Evolutionary conservation across 2,888 invertebrate species (phyloP).

Genomic region (Phortica magna): DNA sequence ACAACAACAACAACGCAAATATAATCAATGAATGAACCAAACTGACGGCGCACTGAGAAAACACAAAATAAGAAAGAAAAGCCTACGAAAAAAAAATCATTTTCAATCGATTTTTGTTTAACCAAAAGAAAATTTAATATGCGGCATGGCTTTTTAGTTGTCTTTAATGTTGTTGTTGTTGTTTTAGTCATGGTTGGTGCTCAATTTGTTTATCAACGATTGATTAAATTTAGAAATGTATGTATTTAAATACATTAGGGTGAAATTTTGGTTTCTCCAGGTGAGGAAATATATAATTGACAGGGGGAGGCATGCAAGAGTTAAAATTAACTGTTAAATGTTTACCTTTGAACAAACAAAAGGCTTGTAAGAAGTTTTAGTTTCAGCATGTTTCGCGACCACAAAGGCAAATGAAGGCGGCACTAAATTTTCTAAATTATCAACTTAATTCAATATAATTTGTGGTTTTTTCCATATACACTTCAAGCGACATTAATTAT

Average conservation of each 20-base stretch:
- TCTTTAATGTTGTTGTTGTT: conserved; percentile 42
- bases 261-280: not conserved
- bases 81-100: not conserved
- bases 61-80: not conserved
- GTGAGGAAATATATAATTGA: not conserved
- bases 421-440: no score
- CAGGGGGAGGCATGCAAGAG: no score
- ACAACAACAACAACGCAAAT: conserved; percentile 64
- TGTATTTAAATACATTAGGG: not conserved
- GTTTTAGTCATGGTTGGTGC: conserved; percentile 34
- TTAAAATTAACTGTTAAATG: no score
- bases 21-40: conserved; percentile 70
- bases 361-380: no score
- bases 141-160: conserved; percentile 38
- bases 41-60: conserved; percentile 42
- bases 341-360: no score
- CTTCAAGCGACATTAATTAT: no score
- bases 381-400: no score
- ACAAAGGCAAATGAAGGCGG: no score
- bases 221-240: conserved; percentile 14
- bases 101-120: conserved; percentile 22
- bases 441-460: no score
- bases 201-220: conserved; percentile 38
- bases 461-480: no score
- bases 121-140: conserved; percentile 37